Percentiles rank a stretch among this genome's conserved stretches.
phyloP scores from a whole-genome alignment of 1,140 invertebrate species.

The Drosophila arawakana region DNA sequence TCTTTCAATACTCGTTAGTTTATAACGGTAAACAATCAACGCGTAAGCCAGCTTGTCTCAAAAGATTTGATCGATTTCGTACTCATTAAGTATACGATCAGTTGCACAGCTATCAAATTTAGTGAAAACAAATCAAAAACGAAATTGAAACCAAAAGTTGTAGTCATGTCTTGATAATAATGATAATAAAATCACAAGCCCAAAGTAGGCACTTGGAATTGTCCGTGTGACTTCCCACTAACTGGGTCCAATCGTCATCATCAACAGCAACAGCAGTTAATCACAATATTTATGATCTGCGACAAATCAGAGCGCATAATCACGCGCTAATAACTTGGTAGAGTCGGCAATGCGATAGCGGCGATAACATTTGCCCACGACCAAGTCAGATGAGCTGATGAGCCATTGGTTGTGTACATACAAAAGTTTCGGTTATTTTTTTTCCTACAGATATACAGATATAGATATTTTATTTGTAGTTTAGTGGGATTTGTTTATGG shows the following conservation, averaged over 20 bases:
- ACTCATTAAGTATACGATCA: constrained; percentile 9
- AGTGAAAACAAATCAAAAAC: constrained; percentile 4
- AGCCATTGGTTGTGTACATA: background rate
- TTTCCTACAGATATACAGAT: background rate
- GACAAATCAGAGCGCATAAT: constrained; percentile 69
- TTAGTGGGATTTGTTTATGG: constrained; percentile 44
- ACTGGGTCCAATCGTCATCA: constrained; percentile 28
- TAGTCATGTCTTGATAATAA: background rate
- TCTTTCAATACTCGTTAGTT: background rate
- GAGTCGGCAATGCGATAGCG: constrained; percentile 32
- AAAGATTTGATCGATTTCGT: too few relatives aligned
- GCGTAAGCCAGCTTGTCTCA: too few relatives aligned
- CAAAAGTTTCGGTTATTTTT: constrained; percentile 16
- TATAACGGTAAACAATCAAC: too few relatives aligned
- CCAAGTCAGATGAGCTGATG: constrained; percentile 29
- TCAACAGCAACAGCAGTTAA: constrained; percentile 7
- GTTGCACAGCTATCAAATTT: background rate
- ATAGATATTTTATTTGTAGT: constrained; percentile 13
- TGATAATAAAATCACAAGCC: background rate
- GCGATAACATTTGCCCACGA: constrained; percentile 1
- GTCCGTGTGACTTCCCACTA: constrained; percentile 29
- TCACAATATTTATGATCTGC: constrained; percentile 61
- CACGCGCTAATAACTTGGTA: constrained; percentile 71
- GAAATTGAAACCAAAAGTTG: constrained; percentile 6
- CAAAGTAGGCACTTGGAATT: background rate